These are phyloP conservation scores for Xestobium rufovillosum DNA, from an alignment of 2,888 invertebrate genomes.

Conservation along the genomic window DNA sequence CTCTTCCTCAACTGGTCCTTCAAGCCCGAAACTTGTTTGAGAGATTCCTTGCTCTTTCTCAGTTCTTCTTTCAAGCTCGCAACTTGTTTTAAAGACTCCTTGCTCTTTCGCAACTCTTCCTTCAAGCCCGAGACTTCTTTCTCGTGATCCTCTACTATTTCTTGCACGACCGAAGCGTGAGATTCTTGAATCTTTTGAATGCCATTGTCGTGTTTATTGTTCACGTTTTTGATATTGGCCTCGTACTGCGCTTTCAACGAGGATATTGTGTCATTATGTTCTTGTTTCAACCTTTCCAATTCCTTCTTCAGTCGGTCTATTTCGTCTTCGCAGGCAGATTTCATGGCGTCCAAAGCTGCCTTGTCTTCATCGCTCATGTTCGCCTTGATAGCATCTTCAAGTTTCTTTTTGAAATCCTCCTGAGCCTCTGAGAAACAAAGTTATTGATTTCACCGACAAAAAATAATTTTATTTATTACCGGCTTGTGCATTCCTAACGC, in stretches of 20 bases:
- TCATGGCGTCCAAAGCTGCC: conserved; percentile 5
- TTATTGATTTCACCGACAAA: too few relatives aligned
- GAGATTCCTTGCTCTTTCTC: conserved; percentile 5
- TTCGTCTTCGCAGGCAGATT: conserved; percentile 21
- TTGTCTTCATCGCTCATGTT: conserved; percentile 8
- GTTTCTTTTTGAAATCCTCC: conserved; percentile 2
- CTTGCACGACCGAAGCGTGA: conserved; percentile 47
- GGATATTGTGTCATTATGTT: conserved; percentile 31
- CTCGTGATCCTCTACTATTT: conserved; percentile 46
- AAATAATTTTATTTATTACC: too few relatives aligned
- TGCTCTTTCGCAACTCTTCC: conserved; percentile 19
- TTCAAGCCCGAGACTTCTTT: conserved; percentile 48
- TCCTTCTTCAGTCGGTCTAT: conserved; percentile 21
- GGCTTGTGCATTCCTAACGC: not conserved
- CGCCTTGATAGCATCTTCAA: conserved; percentile 7
- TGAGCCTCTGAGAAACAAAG: too few relatives aligned
- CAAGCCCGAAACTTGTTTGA: not conserved
- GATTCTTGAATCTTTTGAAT: conserved; percentile 49
- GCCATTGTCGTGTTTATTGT: conserved; percentile 49
- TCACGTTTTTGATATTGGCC: conserved; percentile 46
- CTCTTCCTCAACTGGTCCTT: conserved; percentile 3
- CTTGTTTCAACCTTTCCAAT: conserved; percentile 30
- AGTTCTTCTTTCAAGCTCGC: conserved; percentile 41
- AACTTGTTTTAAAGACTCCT: conserved; percentile 4
- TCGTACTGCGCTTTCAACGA: conserved; percentile 49